Percentiles rank a stretch among this genome's conserved stretches.
Conservation (phyloP, 2,113 vertebrate genomes). For the Conger conger region DNA sequence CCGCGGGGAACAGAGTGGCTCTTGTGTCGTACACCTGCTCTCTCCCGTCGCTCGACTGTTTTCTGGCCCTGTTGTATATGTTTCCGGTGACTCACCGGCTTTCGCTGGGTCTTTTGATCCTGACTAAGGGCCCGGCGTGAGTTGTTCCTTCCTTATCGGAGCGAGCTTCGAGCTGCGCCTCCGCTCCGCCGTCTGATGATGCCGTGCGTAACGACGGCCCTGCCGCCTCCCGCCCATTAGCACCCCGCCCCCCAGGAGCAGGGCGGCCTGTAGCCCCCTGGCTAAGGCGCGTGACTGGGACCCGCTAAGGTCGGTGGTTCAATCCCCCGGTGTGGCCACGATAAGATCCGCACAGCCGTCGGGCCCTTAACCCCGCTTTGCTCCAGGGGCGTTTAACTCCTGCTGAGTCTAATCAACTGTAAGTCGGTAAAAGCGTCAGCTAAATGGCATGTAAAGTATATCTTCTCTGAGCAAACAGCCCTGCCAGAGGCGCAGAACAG, state of each 20-base stretch:
- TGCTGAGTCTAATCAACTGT: no score
- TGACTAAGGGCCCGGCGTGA: conserved; percentile 46
- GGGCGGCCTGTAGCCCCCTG: conserved; percentile 22
- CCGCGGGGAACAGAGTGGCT: no score
- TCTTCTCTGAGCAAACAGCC: conserved; percentile 40
- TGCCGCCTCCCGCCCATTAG: conserved; percentile 45
- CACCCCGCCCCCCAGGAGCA: conserved; percentile 31
- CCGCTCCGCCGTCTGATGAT: conserved; percentile 47
- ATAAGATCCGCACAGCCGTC: no score
- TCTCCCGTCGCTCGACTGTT: background rate
- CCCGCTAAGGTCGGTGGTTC: no score
- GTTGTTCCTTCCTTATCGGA: background rate
- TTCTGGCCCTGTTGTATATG: background rate
- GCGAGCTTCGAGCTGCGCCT: background rate
- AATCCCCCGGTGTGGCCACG: no score
- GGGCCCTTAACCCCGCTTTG: no score
- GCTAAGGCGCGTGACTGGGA: no score
- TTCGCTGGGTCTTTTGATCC: conserved; percentile 43
- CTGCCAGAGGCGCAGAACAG: conserved; percentile 16
- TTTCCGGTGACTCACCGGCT: background rate
- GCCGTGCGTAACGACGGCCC: conserved; percentile 50
- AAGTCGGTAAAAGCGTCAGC: no score
- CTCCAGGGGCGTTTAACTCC: no score
- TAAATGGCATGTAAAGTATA: no score
- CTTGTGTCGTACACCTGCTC: background rate